Conservation (phyloP, 53 echinoderm and acorn worm genomes). For the Crossaster papposus region DNA sequence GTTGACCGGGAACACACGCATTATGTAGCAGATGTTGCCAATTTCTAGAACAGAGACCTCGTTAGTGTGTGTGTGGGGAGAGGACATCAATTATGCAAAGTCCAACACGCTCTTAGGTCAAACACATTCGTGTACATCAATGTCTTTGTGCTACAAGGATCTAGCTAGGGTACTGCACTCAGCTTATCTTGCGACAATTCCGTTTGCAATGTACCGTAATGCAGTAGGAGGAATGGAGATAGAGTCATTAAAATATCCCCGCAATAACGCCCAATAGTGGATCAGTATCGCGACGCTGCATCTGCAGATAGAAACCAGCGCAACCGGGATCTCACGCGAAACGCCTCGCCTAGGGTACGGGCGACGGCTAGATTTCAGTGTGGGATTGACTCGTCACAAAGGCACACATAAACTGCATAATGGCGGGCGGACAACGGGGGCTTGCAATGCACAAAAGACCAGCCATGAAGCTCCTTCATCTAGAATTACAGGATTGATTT, state of each 20-base stretch:
- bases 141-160: neutral
- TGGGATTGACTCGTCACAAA: conserved; percentile 34
- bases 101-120: neutral
- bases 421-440: conserved; percentile 28
- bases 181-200: conserved; percentile 3
- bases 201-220: neutral
- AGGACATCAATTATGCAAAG: neutral
- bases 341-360: conserved; percentile 25
- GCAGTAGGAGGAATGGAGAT: neutral
- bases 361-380: conserved; percentile 20
- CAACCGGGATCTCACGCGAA: neutral
- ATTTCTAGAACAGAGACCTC: neutral
- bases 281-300: conserved; percentile 4
- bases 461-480: neutral
- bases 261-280: conserved; percentile 9
- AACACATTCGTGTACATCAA: neutral
- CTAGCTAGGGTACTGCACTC: neutral
- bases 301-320: neutral
- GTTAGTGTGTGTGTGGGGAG: neutral
- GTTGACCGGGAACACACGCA: neutral
- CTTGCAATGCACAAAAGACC: neutral
- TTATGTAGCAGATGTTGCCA: conserved; percentile 20
- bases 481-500: conserved; percentile 42
- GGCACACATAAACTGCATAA: conserved; percentile 45
- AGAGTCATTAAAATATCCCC: neutral